These are phyloP conservation scores for Sphenodon punctatus DNA, from an alignment of 2,797 vertebrate genomes.

Conservation along the genomic window DNA sequence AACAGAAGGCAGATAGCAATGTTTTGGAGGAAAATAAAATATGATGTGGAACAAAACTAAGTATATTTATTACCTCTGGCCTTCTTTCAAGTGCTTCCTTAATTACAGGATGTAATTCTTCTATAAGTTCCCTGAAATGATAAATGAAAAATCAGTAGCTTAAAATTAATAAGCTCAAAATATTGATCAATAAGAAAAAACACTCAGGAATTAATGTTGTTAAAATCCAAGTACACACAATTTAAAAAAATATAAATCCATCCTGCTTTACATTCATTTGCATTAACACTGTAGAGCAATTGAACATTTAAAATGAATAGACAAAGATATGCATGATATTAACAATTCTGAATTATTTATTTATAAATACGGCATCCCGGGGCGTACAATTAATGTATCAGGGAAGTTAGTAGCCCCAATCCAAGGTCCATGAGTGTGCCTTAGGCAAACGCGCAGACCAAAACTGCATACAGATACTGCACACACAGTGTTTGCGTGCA, in stretches of 20 bases:
- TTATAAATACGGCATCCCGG: too few species aligned
- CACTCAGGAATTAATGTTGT: neutral
- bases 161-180: neutral
- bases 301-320: neutral
- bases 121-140: conserved; percentile 91
- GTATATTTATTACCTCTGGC: conserved; percentile 88
- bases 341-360: too few species aligned
- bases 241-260: neutral
- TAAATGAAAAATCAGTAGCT: conserved; percentile 42
- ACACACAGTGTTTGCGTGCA: too few species aligned
- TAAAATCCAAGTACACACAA: neutral
- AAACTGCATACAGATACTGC: too few species aligned
- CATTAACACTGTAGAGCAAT: neutral
- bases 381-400: too few species aligned
- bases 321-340: neutral
- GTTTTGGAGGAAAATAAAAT: neutral
- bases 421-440: too few species aligned
- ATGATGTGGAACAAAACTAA: neutral
- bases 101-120: conserved; percentile 98
- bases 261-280: neutral
- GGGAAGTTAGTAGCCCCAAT: too few species aligned
- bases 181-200: neutral
- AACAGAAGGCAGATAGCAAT: neutral
- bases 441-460: too few species aligned
- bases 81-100: conserved; percentile 99